Base-by-base conservation (phyloP, 1,140 invertebrate species). In the Aphaenogaster floridana region DNA sequence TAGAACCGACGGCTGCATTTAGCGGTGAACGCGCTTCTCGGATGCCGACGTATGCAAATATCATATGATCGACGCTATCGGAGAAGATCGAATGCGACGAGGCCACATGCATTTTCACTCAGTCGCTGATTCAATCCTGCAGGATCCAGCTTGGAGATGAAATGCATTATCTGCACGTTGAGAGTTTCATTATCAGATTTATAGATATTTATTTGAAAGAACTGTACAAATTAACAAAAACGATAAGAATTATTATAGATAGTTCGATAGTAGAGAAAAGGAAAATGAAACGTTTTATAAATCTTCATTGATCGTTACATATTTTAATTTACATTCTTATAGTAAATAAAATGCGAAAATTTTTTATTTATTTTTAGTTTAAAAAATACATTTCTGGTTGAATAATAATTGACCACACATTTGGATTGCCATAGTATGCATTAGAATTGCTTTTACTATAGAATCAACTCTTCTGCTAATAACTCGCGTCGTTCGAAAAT, bases 401-500 rank as follows among this genome's bases (percentile, higher is more conserved):
- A 64, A 5, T 36, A 45, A 78, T 78, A 61, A 78, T 42, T 61
- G 54, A 78, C 5, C 17, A 63, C 13, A n/a, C 21, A 9, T 15
- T 61, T 17, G 34, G 21, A 61, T 42, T 21, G 15, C 0, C 21
- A n/a, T 50, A 17, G 34, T 48, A 9, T 28, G 36, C 0, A 64
- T 48, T 21, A 64, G 9, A 17, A 34, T 39, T 59, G 17, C 59
- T 50, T 50, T 79, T 48, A 17, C 3, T 63, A 0, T 28, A 50
- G 17, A 34, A 7, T 79, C 34, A 36, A 11, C 1, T 3, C 28
- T 21, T 13, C 21, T 28, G 42, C 28, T 64, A 64, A 64, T 78
- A 79, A 79, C 42, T 64, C 76, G 28, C 8, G 8, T 63, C 42
- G 28, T 79, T 79, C 45, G 45, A 36, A 39, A 66, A 79, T 48